These are phyloP conservation scores for Pristionchus arcanus DNA, from an alignment of 2,888 invertebrate genomes.

Conservation along the genomic window DNA sequence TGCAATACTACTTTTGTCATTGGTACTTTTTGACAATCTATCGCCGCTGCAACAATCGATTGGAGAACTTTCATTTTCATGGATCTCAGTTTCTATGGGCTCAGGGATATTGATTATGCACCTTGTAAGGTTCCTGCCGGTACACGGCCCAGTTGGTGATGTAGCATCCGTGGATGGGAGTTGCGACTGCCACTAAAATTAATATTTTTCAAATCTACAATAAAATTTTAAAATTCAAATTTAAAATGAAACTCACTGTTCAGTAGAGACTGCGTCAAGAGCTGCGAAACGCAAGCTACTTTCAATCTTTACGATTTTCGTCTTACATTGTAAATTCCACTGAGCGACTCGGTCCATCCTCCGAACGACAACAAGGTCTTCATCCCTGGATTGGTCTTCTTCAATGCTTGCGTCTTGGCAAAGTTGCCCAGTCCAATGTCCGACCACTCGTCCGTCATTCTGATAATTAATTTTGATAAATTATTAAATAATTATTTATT, in stretches of 20 bases:
- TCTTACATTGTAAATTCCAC: conserved; percentile 28
- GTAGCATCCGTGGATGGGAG: conserved; percentile 49
- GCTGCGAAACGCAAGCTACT: too few species aligned
- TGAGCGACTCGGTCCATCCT: conserved; percentile 49
- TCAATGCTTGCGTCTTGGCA: conserved; percentile 38
- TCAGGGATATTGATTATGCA: too few species aligned
- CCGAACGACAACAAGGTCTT: conserved; percentile 46
- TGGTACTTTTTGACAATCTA: too few species aligned
- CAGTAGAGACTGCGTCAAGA: neutral
- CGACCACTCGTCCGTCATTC: conserved; percentile 52
- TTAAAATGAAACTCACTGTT: neutral
- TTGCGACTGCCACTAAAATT: neutral
- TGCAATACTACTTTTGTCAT: neutral
- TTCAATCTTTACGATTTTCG: too few species aligned
- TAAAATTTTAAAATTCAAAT: neutral
- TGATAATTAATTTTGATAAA: neutral
- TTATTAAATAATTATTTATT: neutral
- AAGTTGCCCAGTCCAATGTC: conserved; percentile 40
- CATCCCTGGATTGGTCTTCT: conserved; percentile 51
- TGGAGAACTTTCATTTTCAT: too few species aligned
- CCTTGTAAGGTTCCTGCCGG: conserved; percentile 51
- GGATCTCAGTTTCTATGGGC: too few species aligned
- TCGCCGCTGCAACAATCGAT: neutral
- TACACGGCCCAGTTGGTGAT: conserved; percentile 50
- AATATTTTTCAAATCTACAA: neutral